A percentile compares a stretch with the other conserved stretches of the same genome.
phyloP scores from a whole-genome alignment of 1,140 invertebrate species.

The Propsilocerus akamusi region DNA sequence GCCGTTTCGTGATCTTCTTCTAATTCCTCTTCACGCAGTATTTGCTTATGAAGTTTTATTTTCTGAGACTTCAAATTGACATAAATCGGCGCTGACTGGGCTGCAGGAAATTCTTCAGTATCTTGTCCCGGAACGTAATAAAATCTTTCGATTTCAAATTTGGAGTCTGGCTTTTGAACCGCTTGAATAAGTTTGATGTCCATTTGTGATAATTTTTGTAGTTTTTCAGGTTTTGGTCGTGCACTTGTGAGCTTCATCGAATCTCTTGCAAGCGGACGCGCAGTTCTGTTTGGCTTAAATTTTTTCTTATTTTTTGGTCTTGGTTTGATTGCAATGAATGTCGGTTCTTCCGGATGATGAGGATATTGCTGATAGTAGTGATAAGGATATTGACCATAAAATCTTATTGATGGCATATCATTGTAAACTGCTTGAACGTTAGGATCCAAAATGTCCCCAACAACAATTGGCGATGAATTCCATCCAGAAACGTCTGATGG shows the following conservation, averaged over 20 bases:
- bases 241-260: neutral
- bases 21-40: neutral
- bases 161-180: conserved; percentile 15
- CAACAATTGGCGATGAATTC: too few relatives aligned
- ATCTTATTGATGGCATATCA: too few relatives aligned
- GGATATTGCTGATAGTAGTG: neutral
- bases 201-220: conserved; percentile 6
- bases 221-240: neutral
- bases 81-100: neutral
- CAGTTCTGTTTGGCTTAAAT: neutral
- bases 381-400: too few relatives aligned
- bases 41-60: neutral
- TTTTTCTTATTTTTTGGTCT: neutral
- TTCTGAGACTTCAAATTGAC: neutral
- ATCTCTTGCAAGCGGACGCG: neutral
- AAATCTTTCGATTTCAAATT: conserved; percentile 20
- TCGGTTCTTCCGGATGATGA: neutral
- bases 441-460: too few relatives aligned
- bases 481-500: neutral
- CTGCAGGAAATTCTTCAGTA: neutral
- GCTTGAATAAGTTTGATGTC: conserved; percentile 14
- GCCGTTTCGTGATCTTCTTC: neutral
- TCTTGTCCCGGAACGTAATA: conserved; percentile 14
- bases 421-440: too few relatives aligned
- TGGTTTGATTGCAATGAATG: neutral